Base-by-base conservation (phyloP, 2,113 vertebrate species). In the Ptychochromis oligacanthus region DNA sequence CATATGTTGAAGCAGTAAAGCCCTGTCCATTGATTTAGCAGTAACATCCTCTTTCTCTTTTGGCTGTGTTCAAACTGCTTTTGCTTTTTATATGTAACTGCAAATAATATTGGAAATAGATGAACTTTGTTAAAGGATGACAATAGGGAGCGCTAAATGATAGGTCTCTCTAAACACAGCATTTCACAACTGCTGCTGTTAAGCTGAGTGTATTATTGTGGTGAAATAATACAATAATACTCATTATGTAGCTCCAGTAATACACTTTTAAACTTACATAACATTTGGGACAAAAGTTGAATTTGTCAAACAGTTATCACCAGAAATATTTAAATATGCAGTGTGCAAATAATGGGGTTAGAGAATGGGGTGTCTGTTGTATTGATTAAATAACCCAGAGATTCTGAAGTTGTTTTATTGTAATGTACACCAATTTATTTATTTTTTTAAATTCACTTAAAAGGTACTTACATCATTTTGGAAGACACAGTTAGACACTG, bases 11-110 rank as follows among this genome's bases (percentile, higher is more conserved):
- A 83, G 92, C 90, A 83, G 88, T 92, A 81, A 91, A 92, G 77
- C 81, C 77, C 81, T 81, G 72, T 86, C 77, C 88, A 92, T 94
- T 94, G 94, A 95, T 95, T 93, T 83, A 84, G 82, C 57, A 49
- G 91, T 86, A 89, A 89, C 83, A 76, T 76, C 83, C 80, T 38
- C 84, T 64, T 82, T 88, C 84, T 90, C 77, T 79, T 78, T 79
- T 80, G 56, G 80, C 85, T 87, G 62, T 22, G 49, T 55, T 88
- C 77, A 80, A 83, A 75, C 26, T 22, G 43, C 59, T 78, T 70
- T 65, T 67, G 61, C 65, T 85, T 87, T 85, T 88, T 85, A 83
- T 83, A 65, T 78, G 67, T 56, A 75, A 77, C 79, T 79, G 22
- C 75, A 88, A 82, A 92, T 75, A 67, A 85, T 87, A 90, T 79